These are phyloP conservation scores for Decapterus maruadsi DNA, from an alignment of 2,797 vertebrate species.

Conservation along the genomic window DNA sequence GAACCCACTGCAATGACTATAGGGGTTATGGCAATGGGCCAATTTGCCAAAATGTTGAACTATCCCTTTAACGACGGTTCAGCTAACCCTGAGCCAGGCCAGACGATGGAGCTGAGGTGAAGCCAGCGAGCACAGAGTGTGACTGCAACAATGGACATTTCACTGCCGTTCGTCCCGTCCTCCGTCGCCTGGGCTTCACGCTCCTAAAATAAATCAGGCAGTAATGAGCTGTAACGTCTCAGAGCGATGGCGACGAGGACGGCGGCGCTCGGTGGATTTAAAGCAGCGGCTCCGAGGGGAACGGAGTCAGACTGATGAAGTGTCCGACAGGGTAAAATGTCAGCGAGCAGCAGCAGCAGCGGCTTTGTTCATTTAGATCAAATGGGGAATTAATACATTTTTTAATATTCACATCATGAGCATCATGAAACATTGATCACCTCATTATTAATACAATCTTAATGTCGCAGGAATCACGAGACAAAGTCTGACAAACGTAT, in stretches of 20 bases:
- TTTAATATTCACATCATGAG: conserved; percentile 18
- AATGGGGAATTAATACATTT: conserved; percentile 27
- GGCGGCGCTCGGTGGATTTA: not conserved
- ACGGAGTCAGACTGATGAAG: conserved; percentile 24
- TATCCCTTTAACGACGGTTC: too few species aligned
- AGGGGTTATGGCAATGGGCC: too few species aligned
- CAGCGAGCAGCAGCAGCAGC: conserved; percentile 10
- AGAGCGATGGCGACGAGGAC: not conserved
- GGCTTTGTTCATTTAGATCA: conserved; percentile 26
- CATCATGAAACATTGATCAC: conserved; percentile 32
- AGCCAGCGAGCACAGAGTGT: conserved; percentile 36
- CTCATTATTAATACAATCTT: conserved; percentile 30
- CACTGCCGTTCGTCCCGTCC: not conserved
- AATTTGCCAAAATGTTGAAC: too few species aligned
- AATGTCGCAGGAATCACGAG: conserved; percentile 15
- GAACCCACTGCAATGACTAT: too few species aligned
- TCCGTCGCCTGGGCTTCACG: not conserved
- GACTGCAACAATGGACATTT: conserved; percentile 11
- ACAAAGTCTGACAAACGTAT: conserved; percentile 3
- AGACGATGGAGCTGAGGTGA: conserved; percentile 70
- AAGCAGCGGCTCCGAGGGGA: conserved; percentile 3
- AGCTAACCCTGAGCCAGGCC: conserved; percentile 39
- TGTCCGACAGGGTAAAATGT: conserved; percentile 36
- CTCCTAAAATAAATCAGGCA: not conserved
- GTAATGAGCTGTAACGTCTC: not conserved